These are phyloP conservation scores for Cotesia typhae DNA, from an alignment of 1,140 invertebrate genomes.

Conservation along the genomic window DNA sequence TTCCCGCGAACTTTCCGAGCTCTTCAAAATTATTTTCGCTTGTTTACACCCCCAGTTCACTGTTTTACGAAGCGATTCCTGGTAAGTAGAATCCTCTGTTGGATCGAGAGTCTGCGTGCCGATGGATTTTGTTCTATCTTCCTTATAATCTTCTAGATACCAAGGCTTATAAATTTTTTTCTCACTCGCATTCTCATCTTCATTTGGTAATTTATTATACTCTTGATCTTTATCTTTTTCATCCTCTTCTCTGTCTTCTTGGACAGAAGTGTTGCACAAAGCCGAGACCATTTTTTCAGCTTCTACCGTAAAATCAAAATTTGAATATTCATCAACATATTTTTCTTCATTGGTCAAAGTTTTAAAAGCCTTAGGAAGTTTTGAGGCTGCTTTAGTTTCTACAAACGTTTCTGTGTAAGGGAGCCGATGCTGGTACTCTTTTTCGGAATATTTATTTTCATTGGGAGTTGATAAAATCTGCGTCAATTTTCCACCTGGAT, in stretches of 20 bases:
- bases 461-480: constrained; percentile 16
- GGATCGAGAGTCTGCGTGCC: constrained; percentile 44
- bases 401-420: constrained; percentile 14
- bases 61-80: constrained; percentile 51
- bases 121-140: constrained; percentile 39
- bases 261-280: constrained; percentile 54
- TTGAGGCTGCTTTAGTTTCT: neutral
- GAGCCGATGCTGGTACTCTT: constrained; percentile 32
- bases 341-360: constrained; percentile 43
- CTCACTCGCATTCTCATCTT: neutral
- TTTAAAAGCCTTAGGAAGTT: neutral
- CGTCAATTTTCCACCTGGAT: constrained; percentile 21
- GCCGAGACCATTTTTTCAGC: constrained; percentile 62
- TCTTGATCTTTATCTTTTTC: neutral
- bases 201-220: neutral
- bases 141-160: constrained; percentile 47
- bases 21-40: constrained; percentile 50
- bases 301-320: constrained; percentile 60
- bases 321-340: constrained; percentile 55
- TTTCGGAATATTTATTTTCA: constrained; percentile 41
- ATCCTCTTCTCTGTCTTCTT: constrained; percentile 23
- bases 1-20: constrained; percentile 43
- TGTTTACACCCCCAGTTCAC: constrained; percentile 55
- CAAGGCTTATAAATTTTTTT: constrained; percentile 30
- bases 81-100: constrained; percentile 39